Evolutionary conservation across 2,113 vertebrate genomes (phyloP).

Genomic region (Eira barbara): DNA sequence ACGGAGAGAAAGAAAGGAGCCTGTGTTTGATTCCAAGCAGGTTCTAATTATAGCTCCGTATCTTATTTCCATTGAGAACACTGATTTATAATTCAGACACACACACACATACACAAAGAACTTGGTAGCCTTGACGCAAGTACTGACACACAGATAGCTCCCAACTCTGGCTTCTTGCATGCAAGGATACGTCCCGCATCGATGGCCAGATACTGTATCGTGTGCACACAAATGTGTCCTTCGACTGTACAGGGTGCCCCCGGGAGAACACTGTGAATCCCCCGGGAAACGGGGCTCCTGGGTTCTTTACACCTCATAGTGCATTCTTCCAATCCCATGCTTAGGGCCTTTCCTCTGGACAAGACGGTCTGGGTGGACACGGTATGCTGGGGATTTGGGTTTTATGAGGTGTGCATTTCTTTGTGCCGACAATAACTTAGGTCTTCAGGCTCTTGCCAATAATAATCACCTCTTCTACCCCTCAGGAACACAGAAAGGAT

Average conservation of each 20-base stretch:
- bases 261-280: slow-evolving; percentile 12
- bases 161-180: slow-evolving; percentile 17
- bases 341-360: not conserved
- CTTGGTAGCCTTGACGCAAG: slow-evolving; percentile 37
- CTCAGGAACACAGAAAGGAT: not conserved
- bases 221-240: not conserved
- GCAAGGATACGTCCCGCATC: not conserved
- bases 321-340: not conserved
- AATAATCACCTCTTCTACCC: not conserved
- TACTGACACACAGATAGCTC: slow-evolving; percentile 50
- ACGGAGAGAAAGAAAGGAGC: slow-evolving; percentile 50
- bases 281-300: not conserved
- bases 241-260: not conserved
- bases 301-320: slow-evolving; percentile 18
- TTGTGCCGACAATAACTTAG: not conserved
- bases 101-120: not conserved
- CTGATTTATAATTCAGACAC: slow-evolving; percentile 62
- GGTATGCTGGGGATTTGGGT: not conserved
- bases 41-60: slow-evolving; percentile 55
- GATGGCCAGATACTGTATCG: not conserved
- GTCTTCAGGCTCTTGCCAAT: not conserved
- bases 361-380: not conserved
- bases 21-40: slow-evolving; percentile 51
- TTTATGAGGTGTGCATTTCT: not conserved
- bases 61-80: slow-evolving; percentile 69